phyloP scores from a whole-genome alignment of 2,797 vertebrate species.

The Pachyuromys duprasi region DNA sequence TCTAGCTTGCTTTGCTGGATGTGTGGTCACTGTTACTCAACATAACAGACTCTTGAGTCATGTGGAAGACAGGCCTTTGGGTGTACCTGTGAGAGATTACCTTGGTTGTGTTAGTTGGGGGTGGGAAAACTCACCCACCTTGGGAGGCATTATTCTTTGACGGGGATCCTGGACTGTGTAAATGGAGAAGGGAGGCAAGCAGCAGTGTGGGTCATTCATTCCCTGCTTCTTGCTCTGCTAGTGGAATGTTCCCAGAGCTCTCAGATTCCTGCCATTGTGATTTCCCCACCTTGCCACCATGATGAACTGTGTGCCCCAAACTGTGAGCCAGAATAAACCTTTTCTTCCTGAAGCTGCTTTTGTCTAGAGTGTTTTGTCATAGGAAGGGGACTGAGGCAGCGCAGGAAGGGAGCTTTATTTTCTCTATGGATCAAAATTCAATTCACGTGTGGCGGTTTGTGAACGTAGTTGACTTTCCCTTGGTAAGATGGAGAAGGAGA shows the following conservation, averaged over 20 bases:
- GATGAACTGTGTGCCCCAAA: background rate
- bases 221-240: background rate
- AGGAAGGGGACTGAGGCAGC: no score
- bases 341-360: background rate
- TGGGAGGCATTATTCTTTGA: background rate
- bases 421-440: no score
- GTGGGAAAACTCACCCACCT: background rate
- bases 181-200: background rate
- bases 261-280: background rate
- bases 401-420: background rate
- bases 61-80: background rate
- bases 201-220: background rate
- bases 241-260: background rate
- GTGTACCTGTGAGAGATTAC: no score
- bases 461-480: background rate
- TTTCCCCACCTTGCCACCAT: background rate
- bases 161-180: background rate
- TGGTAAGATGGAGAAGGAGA: background rate
- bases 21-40: background rate
- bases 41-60: background rate
- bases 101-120: background rate
- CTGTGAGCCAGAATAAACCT: background rate
- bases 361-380: background rate
- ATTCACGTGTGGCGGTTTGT: accelerated
- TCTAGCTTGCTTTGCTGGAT: background rate